Base-by-base conservation (phyloP, 1,140 invertebrate genomes). In the Acromyrmex echinatior region DNA sequence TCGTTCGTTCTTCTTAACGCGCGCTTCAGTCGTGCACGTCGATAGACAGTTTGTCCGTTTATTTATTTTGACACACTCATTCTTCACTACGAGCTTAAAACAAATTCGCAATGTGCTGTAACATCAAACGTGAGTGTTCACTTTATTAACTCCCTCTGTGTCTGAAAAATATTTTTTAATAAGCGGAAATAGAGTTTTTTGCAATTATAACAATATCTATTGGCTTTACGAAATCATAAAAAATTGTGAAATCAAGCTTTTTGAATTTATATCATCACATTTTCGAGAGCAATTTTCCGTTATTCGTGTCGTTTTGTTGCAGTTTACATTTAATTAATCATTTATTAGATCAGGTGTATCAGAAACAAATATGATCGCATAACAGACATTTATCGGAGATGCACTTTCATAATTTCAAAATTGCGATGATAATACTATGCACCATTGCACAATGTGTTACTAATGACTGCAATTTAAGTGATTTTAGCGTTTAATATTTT, bases 371-470 rank as follows among this genome's bases (percentile, higher is more conserved):
- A 7, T 10, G 3, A 62, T 77, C 18, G 25, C 35, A 9, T 62
- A 39, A 77, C 0, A 25, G 1, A 62, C 60, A 62, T 60, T 60
- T 62, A 14, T 21, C 9, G 7, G 10, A 14, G 0, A 21, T 62
- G n/a, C 9, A 77, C 16, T 62, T 62, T 77, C 16, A 14, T 14
- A 39, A 62, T 77, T 9, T 39, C 25, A 16, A 60, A 77, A 62
- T 21, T 62, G n/a, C n/a, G 1, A 4, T 39, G 0, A 18, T 6
- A 16, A 39, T 56, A 21, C n/a, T n/a, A 58, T 58, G 53, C 12
- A 35, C 16, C 14, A 76, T 28, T 77, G 31, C 35, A 25, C 35
- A 60, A 76, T 62, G 0, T 0, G 2, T 39, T 62, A 60, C 35
- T 25, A 35, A 10, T 16, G 31, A 16, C 0, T 16, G 31, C 14